Evolutionary conservation across 2,888 invertebrate species (phyloP).

Genomic region (Polia nebulosa): DNA sequence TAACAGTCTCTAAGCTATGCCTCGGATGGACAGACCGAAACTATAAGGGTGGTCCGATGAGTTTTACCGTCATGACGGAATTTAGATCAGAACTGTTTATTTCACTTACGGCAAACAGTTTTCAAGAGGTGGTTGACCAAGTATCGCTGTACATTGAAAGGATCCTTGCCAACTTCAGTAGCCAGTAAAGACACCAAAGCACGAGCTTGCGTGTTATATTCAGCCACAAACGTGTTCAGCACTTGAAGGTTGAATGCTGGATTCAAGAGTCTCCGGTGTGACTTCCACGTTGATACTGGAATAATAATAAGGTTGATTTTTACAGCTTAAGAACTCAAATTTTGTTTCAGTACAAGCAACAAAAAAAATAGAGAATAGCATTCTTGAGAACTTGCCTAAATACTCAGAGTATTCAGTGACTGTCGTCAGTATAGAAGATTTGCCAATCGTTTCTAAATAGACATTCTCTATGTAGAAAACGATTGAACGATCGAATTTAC

Average conservation of each 20-base stretch:
- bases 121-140: constrained; percentile 62
- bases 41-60: too few relatives aligned
- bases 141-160: constrained; percentile 65
- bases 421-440: too few relatives aligned
- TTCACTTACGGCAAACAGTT: constrained; percentile 71
- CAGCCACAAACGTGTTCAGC: constrained; percentile 63
- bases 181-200: constrained; percentile 56
- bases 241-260: constrained; percentile 70
- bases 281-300: constrained; percentile 68
- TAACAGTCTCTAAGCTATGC: too few relatives aligned
- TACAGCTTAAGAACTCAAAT: neutral
- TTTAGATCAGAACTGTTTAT: neutral
- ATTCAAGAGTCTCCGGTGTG: constrained; percentile 70
- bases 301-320: neutral
- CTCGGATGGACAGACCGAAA: too few relatives aligned
- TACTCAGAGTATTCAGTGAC: too few relatives aligned
- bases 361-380: too few relatives aligned
- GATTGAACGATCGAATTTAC: too few relatives aligned
- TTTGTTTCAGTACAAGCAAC: too few relatives aligned
- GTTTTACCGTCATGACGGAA: neutral
- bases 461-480: too few relatives aligned
- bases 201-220: constrained; percentile 67
- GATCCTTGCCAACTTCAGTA: constrained; percentile 56
- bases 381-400: too few relatives aligned
- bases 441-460: too few relatives aligned